Evolutionary conservation across 2,888 invertebrate species (phyloP).

Genomic region (Heliconius charithonia): DNA sequence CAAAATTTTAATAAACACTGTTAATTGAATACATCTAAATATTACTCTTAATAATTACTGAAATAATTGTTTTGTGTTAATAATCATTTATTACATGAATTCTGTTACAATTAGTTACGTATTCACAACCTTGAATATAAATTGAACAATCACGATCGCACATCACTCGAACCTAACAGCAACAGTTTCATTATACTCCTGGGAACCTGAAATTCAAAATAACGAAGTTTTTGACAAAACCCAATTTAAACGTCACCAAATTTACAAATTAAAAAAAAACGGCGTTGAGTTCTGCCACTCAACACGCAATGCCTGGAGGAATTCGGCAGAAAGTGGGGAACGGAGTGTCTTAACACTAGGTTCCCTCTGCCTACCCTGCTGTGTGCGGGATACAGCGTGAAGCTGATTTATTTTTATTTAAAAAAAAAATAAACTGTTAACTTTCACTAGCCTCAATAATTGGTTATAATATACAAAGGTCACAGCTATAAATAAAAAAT

Average conservation of each 20-base stretch:
- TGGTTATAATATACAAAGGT: constrained; percentile 52
- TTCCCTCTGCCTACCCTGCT: too few relatives aligned
- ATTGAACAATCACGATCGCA: constrained; percentile 54
- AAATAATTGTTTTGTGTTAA: not conserved
- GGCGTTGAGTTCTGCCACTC: too few relatives aligned
- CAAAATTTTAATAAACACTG: not conserved
- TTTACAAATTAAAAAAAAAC: not conserved
- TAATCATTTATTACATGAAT: constrained; percentile 30
- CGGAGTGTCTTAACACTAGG: too few relatives aligned
- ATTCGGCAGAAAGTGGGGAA: too few relatives aligned
- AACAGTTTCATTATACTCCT: constrained; percentile 22
- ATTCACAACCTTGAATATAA: constrained; percentile 60
- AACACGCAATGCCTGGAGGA: too few relatives aligned
- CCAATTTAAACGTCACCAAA: not conserved
- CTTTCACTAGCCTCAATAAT: constrained; percentile 28
- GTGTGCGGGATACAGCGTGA: too few relatives aligned
- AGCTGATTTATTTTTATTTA: too few relatives aligned
- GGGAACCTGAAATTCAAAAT: not conserved
- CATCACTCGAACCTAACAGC: constrained; percentile 33
- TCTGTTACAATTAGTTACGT: constrained; percentile 42
- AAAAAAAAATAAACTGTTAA: not conserved
- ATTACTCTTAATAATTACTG: not conserved
- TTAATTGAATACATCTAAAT: constrained; percentile 1
- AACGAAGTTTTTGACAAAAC: not conserved
- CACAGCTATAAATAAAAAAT: constrained; percentile 73